These are phyloP conservation scores for Callorhinus ursinus DNA, from an alignment of 2,113 vertebrate genomes.

Conservation along the genomic window DNA sequence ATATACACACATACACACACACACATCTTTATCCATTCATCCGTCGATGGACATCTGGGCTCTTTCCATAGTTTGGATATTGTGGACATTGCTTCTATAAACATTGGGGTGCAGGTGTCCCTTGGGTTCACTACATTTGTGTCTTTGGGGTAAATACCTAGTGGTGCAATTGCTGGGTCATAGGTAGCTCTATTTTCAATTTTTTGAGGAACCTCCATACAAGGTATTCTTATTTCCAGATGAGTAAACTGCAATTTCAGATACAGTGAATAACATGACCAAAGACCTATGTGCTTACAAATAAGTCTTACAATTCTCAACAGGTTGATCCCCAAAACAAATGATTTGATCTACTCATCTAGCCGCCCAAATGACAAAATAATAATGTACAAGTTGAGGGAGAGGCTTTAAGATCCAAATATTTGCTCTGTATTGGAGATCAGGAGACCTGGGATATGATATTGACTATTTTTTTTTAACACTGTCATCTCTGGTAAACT, in stretches of 20 bases:
- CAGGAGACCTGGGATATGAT: neutral
- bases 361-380: neutral
- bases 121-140: too few relatives aligned
- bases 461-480: neutral
- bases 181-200: neutral
- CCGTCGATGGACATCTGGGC: too few relatives aligned
- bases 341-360: neutral
- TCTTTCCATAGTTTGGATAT: too few relatives aligned
- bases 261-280: neutral
- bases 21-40: too few relatives aligned
- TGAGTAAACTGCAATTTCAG: neutral
- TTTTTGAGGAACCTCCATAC: neutral
- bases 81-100: too few relatives aligned
- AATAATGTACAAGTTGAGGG: neutral
- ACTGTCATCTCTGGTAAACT: neutral
- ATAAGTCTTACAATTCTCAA: neutral
- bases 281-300: neutral
- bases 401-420: neutral
- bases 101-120: too few relatives aligned
- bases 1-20: too few relatives aligned
- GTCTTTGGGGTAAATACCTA: too few relatives aligned
- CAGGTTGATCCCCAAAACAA: neutral
- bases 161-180: too few relatives aligned
- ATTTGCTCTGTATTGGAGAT: neutral
- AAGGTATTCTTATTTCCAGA: neutral